These are phyloP conservation scores for Labia minor DNA, from an alignment of 2,888 invertebrate species.

Conservation along the genomic window DNA sequence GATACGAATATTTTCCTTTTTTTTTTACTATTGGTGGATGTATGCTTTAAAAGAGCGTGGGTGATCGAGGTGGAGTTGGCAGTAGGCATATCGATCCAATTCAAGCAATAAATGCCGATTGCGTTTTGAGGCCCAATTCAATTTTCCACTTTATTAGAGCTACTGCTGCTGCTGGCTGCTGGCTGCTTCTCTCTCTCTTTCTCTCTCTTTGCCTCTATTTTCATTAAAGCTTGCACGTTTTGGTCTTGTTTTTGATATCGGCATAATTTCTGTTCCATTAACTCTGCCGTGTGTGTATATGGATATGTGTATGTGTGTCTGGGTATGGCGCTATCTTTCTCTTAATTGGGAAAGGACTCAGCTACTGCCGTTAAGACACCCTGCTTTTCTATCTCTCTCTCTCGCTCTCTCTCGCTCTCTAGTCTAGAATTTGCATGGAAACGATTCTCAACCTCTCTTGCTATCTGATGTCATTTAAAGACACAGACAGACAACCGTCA, in stretches of 20 bases:
- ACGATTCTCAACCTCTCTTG: too few species aligned
- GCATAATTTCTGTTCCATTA: conserved; percentile 13
- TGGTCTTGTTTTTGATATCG: conserved; percentile 13
- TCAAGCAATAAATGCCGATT: background rate
- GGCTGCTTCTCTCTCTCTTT: background rate
- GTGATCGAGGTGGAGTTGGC: background rate
- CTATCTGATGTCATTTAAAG: too few species aligned
- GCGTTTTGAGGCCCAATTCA: conserved; percentile 13
- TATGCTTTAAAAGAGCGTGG: too few species aligned
- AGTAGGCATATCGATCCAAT: background rate
- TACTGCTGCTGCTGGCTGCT: background rate
- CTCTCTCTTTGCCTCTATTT: too few species aligned
- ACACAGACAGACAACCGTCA: too few species aligned
- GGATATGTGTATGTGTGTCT: background rate
- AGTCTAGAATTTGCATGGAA: too few species aligned
- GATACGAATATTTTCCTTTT: background rate
- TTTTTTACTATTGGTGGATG: background rate
- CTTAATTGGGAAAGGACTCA: background rate
- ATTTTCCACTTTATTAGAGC: conserved; percentile 13
- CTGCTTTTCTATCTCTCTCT: too few species aligned
- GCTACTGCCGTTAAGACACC: too few species aligned
- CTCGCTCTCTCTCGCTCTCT: too few species aligned
- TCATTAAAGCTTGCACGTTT: background rate
- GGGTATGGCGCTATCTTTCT: background rate
- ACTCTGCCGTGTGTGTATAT: background rate